Conservation (phyloP, 2,797 vertebrate genomes). For the Leucoraja ocellata region DNA sequence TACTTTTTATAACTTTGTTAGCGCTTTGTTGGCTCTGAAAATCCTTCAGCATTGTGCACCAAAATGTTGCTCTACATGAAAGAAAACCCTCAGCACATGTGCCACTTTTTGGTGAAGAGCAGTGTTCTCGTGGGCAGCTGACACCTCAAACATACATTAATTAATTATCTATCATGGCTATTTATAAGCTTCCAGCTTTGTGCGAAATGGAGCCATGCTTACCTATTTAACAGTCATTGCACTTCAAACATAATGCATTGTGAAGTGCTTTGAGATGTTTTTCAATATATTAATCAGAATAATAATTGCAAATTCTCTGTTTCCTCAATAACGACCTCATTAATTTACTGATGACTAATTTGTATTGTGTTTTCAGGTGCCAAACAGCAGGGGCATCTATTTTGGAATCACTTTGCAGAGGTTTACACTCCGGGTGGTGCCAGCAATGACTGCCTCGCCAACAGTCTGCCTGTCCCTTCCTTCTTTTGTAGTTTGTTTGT, state of each 20-base stretch:
- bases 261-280: conserved; percentile 2
- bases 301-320: conserved; percentile 5
- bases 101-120: not conserved
- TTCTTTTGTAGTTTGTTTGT: no score
- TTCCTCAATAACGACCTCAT: not conserved
- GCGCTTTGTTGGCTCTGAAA: no score
- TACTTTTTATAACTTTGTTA: no score
- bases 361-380: not conserved
- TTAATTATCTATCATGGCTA: not conserved
- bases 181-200: not conserved
- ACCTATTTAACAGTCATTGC: conserved; percentile 11
- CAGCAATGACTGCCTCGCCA: no score
- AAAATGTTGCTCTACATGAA: not conserved
- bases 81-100: not conserved
- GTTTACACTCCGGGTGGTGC: not conserved
- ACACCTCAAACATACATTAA: not conserved
- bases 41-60: not conserved
- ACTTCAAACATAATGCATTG: conserved; percentile 29
- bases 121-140: not conserved
- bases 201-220: not conserved
- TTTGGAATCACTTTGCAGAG: not conserved
- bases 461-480: no score
- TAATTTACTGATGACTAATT: not conserved
- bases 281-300: conserved; percentile 31
- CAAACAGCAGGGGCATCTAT: not conserved